Evolutionary conservation across 2,888 invertebrate species (phyloP), one percentile per base, ranked within the genome.

Genomic region (Podabrus alpinus): DNA sequence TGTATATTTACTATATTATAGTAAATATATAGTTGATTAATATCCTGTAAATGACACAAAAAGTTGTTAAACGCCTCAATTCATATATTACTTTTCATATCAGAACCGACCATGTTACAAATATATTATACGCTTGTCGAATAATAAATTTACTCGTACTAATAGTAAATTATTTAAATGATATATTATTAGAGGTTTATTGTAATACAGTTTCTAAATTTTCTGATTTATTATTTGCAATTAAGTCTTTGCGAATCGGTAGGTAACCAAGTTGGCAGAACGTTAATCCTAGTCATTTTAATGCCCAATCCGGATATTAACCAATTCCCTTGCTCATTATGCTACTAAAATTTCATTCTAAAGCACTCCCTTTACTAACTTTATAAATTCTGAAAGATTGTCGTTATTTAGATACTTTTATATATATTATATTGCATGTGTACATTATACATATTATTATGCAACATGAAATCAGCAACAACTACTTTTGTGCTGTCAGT

Each of bases 291-390:
- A 81, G 82, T 82, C 83, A 82, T 81, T 82, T 81, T 82, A 82
- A 81, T 81, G 79, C 82, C 79, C 79, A 77, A 78, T 77, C 83
- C 84, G 84, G 84, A 83, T 84, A 84, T 84, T 84, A 84, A 83
- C 83, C 82, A 81, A 84, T 83, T 82, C 83, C 82, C 81, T 82
- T 81, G 77, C 80, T 80, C 80, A 79, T 81, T 81, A 80, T 77
- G 76, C 79, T 70, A n/a, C 74, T 71, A 74, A 72, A 77, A 68
- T 74, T 75, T 74, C 78, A 73, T 78, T 77, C 77, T 73, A 74
- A 72, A 76, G 77, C 67, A 68, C 66, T 29, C 62, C 71, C 71
- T 61, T 74, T 59, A 16, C 73, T 59, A 45, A 68, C 69, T 62
- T 61, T 70, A 66, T 70, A 68, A 76, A 69, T 13, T 66, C 17